Conservation (phyloP, 92 coral and sea anemone genomes). For the Parazoanthus atlanticus region DNA sequence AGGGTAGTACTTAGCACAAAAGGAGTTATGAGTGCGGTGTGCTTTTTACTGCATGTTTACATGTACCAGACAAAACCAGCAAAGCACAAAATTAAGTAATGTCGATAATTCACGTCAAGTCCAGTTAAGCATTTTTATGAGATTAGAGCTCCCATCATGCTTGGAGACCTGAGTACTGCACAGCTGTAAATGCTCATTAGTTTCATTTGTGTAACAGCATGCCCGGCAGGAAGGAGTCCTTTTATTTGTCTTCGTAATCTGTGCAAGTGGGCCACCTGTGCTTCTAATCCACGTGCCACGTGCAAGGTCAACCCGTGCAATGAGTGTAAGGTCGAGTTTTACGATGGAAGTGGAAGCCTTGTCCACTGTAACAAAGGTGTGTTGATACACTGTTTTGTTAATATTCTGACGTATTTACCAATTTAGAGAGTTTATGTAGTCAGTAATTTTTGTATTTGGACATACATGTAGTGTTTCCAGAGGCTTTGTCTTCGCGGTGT, state of each 20-base stretch:
- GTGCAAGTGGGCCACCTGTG: slow-evolving; percentile 85
- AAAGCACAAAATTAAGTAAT: too few relatives aligned
- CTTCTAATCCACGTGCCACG: slow-evolving; percentile 75
- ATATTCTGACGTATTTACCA: too few relatives aligned
- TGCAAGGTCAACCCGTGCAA: slow-evolving; percentile 92
- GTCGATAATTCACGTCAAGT: neutral
- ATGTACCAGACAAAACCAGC: too few relatives aligned
- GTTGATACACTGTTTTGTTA: neutral
- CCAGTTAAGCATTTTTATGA: neutral
- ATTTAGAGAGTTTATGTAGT: too few relatives aligned
- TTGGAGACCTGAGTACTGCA: neutral
- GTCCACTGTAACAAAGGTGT: slow-evolving; percentile 83
- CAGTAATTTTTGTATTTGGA: too few relatives aligned
- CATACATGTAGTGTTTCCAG: too few relatives aligned
- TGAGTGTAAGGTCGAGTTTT: slow-evolving; percentile 83
- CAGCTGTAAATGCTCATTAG: neutral
- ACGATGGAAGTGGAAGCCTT: slow-evolving; percentile 65
- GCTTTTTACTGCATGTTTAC: too few relatives aligned
- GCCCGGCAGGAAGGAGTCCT: slow-evolving; percentile 76
- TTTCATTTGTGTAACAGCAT: slow-evolving; percentile 52
- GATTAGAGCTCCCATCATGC: neutral
- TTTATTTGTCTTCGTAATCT: slow-evolving; percentile 84
- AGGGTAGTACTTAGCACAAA: too few relatives aligned
- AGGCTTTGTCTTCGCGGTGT: too few relatives aligned
- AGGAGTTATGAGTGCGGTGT: too few relatives aligned